A percentile compares a stretch with the other conserved stretches of the same genome.
phyloP scores from a whole-genome alignment of 2,797 vertebrate species.

The Ataeniobius toweri region DNA sequence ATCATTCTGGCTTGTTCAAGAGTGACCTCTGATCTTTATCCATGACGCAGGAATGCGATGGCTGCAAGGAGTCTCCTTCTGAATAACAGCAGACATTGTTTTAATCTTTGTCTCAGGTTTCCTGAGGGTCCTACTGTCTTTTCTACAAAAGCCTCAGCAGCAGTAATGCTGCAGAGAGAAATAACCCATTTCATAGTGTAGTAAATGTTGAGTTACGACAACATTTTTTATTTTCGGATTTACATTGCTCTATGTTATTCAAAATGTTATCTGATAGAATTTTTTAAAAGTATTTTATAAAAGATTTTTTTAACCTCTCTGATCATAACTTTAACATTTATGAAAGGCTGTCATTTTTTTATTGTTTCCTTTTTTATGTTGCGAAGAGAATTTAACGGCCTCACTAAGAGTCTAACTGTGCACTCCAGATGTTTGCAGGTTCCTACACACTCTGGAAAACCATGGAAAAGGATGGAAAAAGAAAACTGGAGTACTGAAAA shows the following conservation, averaged over 20 bases:
- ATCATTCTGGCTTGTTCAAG: conserved; percentile 21
- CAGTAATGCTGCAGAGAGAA: neutral
- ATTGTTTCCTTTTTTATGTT: neutral
- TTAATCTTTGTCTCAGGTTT: conserved; percentile 49
- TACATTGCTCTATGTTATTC: neutral
- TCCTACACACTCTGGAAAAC: too few species aligned
- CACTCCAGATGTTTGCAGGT: too few species aligned
- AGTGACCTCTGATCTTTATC: conserved; percentile 56
- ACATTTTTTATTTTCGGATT: conserved; percentile 2
- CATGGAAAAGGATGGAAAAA: too few species aligned
- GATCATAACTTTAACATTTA: neutral
- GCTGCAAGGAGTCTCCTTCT: conserved; percentile 16
- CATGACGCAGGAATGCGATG: conserved; percentile 43
- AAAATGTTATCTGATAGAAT: neutral
- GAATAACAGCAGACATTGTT: conserved; percentile 36
- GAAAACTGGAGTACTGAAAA: too few species aligned
- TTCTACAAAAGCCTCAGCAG: neutral
- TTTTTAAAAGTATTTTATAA: neutral
- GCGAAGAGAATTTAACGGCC: too few species aligned
- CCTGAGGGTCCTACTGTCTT: conserved; percentile 1
- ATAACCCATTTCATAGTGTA: conserved; percentile 21
- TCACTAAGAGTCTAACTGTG: too few species aligned
- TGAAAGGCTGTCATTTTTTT: neutral
- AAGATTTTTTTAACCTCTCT: neutral
- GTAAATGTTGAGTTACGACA: neutral